Conservation (phyloP, 2,113 vertebrate genomes). For the Syngnathus scovelli region DNA sequence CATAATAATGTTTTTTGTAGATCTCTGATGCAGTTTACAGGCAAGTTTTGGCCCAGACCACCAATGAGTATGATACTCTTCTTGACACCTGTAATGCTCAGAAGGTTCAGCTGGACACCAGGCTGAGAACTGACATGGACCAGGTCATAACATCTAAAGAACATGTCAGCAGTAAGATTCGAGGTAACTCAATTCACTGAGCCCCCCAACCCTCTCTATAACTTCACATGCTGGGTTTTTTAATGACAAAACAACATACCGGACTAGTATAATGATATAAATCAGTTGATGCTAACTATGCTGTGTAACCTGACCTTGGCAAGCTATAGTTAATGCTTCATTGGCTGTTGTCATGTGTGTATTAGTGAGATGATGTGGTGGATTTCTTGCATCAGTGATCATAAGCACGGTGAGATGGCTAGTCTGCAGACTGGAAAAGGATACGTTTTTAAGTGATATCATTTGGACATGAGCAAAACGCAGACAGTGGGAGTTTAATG, state of each 20-base stretch:
- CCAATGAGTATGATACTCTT: slow-evolving; percentile 61
- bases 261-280: too few relatives aligned
- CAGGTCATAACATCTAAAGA: slow-evolving; percentile 95
- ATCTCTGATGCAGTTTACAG: slow-evolving; percentile 86
- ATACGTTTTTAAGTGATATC: too few relatives aligned
- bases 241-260: not conserved
- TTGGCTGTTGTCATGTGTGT: too few relatives aligned
- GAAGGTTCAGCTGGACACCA: slow-evolving; percentile 73
- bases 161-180: slow-evolving; percentile 88
- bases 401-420: too few relatives aligned
- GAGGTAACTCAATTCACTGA: slow-evolving; percentile 66
- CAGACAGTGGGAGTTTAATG: too few relatives aligned
- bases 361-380: too few relatives aligned
- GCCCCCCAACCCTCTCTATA: not conserved
- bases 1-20: slow-evolving; percentile 53
- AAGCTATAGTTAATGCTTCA: not conserved
- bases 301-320: slow-evolving; percentile 21
- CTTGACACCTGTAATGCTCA: slow-evolving; percentile 72
- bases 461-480: too few relatives aligned
- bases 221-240: not conserved
- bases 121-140: slow-evolving; percentile 93
- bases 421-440: too few relatives aligned
- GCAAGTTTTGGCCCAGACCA: slow-evolving; percentile 81
- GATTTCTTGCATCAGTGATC: too few relatives aligned
- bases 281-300: not conserved